These are phyloP conservation scores for Cryptocephalus moraei DNA, from an alignment of 2,888 invertebrate species.

Conservation along the genomic window DNA sequence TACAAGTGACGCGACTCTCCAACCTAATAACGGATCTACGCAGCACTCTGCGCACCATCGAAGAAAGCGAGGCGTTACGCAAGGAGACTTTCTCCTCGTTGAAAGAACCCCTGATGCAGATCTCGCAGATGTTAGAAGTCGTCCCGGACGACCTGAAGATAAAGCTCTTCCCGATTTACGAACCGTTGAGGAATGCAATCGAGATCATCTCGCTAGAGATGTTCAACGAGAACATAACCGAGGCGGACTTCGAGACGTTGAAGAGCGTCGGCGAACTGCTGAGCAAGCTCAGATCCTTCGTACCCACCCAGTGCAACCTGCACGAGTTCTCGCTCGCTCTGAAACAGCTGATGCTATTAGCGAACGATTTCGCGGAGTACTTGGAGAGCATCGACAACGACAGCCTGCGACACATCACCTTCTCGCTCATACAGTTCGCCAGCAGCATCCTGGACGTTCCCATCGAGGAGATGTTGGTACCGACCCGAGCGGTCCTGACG, in stretches of 20 bases:
- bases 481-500: neutral
- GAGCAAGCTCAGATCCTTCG: constrained; percentile 11
- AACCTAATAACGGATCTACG: constrained; percentile 19
- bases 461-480: neutral
- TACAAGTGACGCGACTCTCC: constrained; percentile 25
- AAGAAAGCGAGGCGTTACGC: constrained; percentile 17
- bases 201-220: constrained; percentile 31
- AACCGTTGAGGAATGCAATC: constrained; percentile 27
- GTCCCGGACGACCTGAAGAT: constrained; percentile 23
- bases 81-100: constrained; percentile 20
- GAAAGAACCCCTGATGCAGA: constrained; percentile 24
- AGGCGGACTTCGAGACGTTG: constrained; percentile 15
- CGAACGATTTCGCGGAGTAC: constrained; percentile 7
- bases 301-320: constrained; percentile 10
- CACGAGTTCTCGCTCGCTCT: constrained; percentile 9
- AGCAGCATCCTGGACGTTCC: constrained; percentile 10
- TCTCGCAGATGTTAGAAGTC: constrained; percentile 24
- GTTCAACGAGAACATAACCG: constrained; percentile 26
- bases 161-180: constrained; percentile 19
- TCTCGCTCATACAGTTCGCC: constrained; percentile 11
- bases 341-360: constrained; percentile 8
- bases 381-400: constrained; percentile 13
- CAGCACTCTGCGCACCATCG: neutral
- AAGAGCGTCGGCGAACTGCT: constrained; percentile 12
- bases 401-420: constrained; percentile 16